Base-by-base conservation (phyloP, 2,888 invertebrate genomes). In the Yponomeuta sedellus region DNA sequence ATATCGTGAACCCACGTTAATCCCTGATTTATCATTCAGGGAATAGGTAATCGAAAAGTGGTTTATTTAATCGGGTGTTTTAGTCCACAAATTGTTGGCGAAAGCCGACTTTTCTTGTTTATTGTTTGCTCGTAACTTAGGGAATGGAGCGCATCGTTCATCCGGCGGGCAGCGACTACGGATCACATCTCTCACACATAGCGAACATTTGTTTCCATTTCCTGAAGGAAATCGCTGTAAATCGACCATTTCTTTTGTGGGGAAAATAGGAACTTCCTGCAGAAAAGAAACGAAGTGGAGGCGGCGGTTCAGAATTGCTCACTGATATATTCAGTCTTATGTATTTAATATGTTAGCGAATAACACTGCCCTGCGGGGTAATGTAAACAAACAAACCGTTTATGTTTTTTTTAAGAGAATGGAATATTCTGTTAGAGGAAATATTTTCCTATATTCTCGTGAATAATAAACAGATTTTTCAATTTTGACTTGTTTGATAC, bases 121-220 rank as follows among this genome's bases (percentile, higher is more conserved):
- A 52, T 4, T 16, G 44, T 16, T 52, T 52, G 16, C 44, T 52
- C 44, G 44, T 52, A 52, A 52, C 44, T 52, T 52, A 16, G 44
- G 44, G 44, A 52, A 52, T 52, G 22, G 59, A 59, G 25, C 11
- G 59, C 59, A 25, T 59, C 59, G 59, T 59, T 59, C 59, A 59
- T 59, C 59, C 59, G 22, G 59, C 59, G 59, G 59, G 20, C 59
- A 19, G 20, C 59, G 19, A 34, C 39, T 40, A 16, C 62, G 39
- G 34, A 52, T 52, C 44, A 52, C 62, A 34, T 25, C 16, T 19
- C 16, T 39, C n/a, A 62, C 62, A 62, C 39, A 34, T 19, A 19
- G 39, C 20, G n/a, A 34, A 12, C 62, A 62, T 62, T 62, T 62
- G 62, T 62, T 39, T 62, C 62, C 62, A 62, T 62, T 62, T 62